These are phyloP conservation scores for Epicauta chinensis DNA, from an alignment of 1,140 invertebrate species.

Conservation along the genomic window DNA sequence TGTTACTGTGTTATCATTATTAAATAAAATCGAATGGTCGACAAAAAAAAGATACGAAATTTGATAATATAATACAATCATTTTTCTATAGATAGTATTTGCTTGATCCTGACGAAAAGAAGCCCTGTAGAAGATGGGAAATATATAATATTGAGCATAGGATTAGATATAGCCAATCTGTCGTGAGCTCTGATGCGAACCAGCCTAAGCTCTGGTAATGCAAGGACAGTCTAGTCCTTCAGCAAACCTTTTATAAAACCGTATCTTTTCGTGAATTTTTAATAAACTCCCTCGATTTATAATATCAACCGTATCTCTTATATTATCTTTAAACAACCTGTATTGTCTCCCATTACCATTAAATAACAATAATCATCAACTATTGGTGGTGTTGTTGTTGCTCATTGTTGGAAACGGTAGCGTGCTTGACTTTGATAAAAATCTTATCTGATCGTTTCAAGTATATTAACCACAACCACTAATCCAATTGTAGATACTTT, in stretches of 20 bases:
- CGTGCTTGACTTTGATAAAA: slow-evolving; percentile 1
- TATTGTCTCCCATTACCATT: too few relatives aligned
- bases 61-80: slow-evolving; percentile 14
- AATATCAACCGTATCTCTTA: too few relatives aligned
- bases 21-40: too few relatives aligned
- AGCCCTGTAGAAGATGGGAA: slow-evolving; percentile 13
- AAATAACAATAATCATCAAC: too few relatives aligned
- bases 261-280: slow-evolving; percentile 9
- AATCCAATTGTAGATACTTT: slow-evolving; percentile 11
- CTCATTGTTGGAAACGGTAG: too few relatives aligned
- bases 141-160: slow-evolving; percentile 32
- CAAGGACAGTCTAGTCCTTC: slow-evolving; percentile 23
- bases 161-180: slow-evolving; percentile 37
- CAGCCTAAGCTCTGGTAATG: slow-evolving; percentile 27
- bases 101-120: slow-evolving; percentile 4
- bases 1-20: too few relatives aligned
- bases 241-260: not conserved
- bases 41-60: too few relatives aligned
- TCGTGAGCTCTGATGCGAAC: slow-evolving; percentile 33
- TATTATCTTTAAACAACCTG: too few relatives aligned
- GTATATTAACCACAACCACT: slow-evolving; percentile 1
- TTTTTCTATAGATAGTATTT: slow-evolving; percentile 5
- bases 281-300: too few relatives aligned
- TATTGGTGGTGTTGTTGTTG: too few relatives aligned
- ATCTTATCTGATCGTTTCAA: not conserved